A percentile compares a stretch with the other conserved stretches of the same genome.
phyloP scores from a whole-genome alignment of 2,113 vertebrate species.

The Mystacornis crossleyi region DNA sequence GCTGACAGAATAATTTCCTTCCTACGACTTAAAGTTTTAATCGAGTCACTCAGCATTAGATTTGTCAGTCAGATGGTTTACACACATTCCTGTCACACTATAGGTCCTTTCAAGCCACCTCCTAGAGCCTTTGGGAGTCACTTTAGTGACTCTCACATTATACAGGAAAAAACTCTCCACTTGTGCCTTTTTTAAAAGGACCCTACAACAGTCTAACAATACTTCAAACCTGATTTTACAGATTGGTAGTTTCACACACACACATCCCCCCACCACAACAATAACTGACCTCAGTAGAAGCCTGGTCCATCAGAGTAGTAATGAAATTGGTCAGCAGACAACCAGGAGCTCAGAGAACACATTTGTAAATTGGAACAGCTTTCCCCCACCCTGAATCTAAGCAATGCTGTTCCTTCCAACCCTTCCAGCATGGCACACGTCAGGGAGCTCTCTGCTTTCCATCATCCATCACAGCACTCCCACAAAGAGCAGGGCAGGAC shows the following conservation, averaged over 20 bases:
- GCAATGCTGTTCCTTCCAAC: neutral
- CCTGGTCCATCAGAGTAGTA: neutral
- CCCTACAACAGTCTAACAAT: neutral
- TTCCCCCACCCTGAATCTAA: neutral
- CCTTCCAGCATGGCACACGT: accelerated
- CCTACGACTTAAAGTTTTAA: neutral
- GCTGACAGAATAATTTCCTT: neutral
- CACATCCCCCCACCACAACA: neutral
- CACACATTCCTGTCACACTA: neutral
- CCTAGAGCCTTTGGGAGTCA: neutral
- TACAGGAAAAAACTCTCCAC: neutral
- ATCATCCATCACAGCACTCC: neutral
- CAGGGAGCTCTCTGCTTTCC: neutral
- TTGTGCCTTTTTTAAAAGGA: neutral
- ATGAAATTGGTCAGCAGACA: neutral
- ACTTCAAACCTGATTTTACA: neutral
- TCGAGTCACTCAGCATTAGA: neutral
- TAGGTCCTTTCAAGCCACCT: neutral
- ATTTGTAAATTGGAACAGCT: neutral
- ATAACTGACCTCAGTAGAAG: neutral
- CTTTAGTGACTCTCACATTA: neutral
- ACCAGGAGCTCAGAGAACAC: neutral
- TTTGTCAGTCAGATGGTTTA: neutral
- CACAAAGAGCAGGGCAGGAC: neutral
- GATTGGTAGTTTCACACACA: neutral